A percentile compares a stretch with the other conserved stretches of the same genome.
Evolutionary conservation across 2,113 vertebrate species (phyloP).

Genomic region (Actenoides lindsayi): DNA sequence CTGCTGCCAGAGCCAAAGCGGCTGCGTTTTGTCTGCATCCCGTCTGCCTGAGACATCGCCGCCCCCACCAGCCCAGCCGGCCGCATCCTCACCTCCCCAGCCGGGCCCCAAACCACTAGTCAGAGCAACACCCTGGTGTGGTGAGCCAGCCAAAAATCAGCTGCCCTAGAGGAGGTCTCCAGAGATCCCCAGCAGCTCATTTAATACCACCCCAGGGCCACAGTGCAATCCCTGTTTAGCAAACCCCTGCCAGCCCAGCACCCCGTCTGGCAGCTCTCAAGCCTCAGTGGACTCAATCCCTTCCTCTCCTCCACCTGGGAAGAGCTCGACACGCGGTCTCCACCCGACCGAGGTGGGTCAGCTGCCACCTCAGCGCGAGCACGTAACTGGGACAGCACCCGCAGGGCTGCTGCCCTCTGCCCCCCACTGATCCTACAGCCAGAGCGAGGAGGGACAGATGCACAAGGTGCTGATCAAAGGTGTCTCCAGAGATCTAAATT

Average conservation of each 20-base stretch:
- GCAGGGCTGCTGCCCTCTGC: not conserved
- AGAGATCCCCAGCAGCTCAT: not conserved
- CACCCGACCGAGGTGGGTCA: not conserved
- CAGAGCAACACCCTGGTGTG: not conserved
- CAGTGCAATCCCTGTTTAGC: not conserved
- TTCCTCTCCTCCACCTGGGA: not conserved
- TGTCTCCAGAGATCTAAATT: not conserved
- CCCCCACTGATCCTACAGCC: accelerated
- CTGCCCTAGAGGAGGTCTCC: not conserved
- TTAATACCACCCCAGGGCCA: not conserved
- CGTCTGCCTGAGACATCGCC: not conserved
- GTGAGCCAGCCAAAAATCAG: not conserved
- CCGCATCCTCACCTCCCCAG: not conserved
- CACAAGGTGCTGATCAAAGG: not conserved
- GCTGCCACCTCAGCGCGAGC: not conserved
- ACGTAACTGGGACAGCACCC: accelerated
- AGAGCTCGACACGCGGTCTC: not conserved
- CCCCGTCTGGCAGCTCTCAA: not conserved
- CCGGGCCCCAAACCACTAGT: conserved; percentile 12
- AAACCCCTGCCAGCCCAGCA: not conserved
- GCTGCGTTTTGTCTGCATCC: not conserved
- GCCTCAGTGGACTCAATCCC: accelerated
- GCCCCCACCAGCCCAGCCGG: not conserved
- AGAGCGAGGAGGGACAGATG: not conserved
- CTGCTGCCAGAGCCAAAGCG: not conserved